Base-by-base conservation (phyloP, 2,797 vertebrate genomes). In the Coendou prehensilis region DNA sequence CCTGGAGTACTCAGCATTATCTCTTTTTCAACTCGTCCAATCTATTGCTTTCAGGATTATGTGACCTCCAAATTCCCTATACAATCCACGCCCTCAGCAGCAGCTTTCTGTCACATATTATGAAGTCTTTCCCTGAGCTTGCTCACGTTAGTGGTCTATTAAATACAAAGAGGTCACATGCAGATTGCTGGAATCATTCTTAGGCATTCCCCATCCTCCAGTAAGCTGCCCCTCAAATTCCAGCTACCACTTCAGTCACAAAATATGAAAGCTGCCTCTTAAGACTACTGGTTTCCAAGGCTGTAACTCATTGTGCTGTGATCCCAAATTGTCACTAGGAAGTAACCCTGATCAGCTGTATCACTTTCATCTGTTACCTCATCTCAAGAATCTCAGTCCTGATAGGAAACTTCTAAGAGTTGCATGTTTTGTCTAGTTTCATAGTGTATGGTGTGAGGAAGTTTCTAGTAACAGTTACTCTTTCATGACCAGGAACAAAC, bases 391-490 rank as follows among this genome's bases (percentile, higher is more conserved):
- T n/a, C 47, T 57, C 3, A 33, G 7, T 26, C 45, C 47, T 56
- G 14, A 9, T 63, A 30, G 1, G 6, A 20, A 93, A 26, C 0
- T 2, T 52, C 10, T 52, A 82, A 17, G 0, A 54, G 0, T 9
- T 69, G 10, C 6, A 37, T n/a, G 28, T 63, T 71, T 52, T 37
- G 6, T 37, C 11, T 71, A 69, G 17, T 78, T 94, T 69, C 82
- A 61, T 18, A 54, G 3, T 56, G 81, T 64, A 45, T 3, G 18
- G 6, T 45, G 26, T 18, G 15, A 41, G 9, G 22, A 69, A 26
- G 45, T 63, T 83, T 87, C 3, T 0, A 78, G 23, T 78, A 37
- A 2, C 11, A 47, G 20, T 54, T 59, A 61, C 15, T 90, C 23
- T 76, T 7, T 50, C 33, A 22, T 18, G 13, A 61, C 57, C 23